These are phyloP conservation scores for Carterocephalus palaemon DNA, from an alignment of 2,888 invertebrate species.

Conservation along the genomic window DNA sequence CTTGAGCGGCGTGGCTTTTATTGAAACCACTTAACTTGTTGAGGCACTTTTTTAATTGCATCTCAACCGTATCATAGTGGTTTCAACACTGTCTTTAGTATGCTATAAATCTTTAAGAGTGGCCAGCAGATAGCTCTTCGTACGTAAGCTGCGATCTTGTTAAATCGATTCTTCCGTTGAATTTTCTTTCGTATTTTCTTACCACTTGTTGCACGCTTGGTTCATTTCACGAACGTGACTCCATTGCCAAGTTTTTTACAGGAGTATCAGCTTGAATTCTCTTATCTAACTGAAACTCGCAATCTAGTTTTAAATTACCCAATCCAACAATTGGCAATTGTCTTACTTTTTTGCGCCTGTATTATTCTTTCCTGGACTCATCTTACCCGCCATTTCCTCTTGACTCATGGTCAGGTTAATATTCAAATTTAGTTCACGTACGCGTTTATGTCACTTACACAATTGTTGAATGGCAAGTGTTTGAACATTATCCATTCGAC, in stretches of 20 bases:
- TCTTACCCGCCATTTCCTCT: conserved; percentile 48
- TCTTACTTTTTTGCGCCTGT: conserved; percentile 47
- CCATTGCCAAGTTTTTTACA: conserved; percentile 58
- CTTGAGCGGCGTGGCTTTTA: conserved; percentile 27
- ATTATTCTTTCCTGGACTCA: conserved; percentile 36
- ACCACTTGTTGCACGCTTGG: conserved; percentile 65
- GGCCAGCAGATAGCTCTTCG: conserved; percentile 22
- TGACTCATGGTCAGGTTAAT: conserved; percentile 36
- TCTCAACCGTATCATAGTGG: conserved; percentile 35
- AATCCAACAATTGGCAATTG: conserved; percentile 52
- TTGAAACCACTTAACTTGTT: conserved; percentile 43
- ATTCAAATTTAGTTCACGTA: conserved; percentile 33
- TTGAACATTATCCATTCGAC: no score
- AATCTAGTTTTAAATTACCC: conserved; percentile 59
- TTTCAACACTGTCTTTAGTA: conserved; percentile 34
- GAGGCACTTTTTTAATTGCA: conserved; percentile 43
- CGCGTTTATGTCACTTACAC: conserved; percentile 42
- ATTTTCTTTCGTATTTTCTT: conserved; percentile 48
- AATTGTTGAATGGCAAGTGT: conserved; percentile 54
- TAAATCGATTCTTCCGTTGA: conserved; percentile 35
- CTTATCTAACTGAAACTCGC: conserved; percentile 55
- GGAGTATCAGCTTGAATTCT: conserved; percentile 43
- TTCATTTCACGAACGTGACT: conserved; percentile 62
- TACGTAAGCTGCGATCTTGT: conserved; percentile 33
- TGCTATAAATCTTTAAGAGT: conserved; percentile 40